These are phyloP conservation scores for Falco novaeseelandiae DNA, from an alignment of 2,797 vertebrate species.

Conservation along the genomic window DNA sequence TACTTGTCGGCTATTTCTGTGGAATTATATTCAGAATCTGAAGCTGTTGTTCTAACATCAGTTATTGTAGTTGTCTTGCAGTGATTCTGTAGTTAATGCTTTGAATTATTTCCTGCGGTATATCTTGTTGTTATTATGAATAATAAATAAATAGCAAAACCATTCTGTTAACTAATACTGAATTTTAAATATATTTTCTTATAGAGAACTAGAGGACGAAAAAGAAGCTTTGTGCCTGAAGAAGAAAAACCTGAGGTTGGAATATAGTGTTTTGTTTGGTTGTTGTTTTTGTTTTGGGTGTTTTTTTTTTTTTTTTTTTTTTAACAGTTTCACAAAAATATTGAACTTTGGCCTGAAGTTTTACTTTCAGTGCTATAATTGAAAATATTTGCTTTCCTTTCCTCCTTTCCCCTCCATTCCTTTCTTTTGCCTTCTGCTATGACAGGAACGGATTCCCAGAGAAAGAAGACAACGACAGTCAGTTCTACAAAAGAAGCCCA, in stretches of 20 bases:
- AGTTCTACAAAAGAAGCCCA: slow-evolving; percentile 91
- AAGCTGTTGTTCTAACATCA: neutral
- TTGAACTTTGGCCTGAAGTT: slow-evolving; percentile 33
- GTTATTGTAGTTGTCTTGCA: neutral
- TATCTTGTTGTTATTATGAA: neutral
- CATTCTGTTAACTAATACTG: neutral
- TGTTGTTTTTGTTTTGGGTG: neutral
- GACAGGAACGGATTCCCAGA: slow-evolving; percentile 89
- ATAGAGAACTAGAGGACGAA: slow-evolving; percentile 96
- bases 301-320: neutral
- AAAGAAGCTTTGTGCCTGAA: slow-evolving; percentile 89
- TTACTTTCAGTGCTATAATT: neutral
- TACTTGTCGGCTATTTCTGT: neutral
- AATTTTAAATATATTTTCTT: slow-evolving; percentile 67
- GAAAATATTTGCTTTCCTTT: slow-evolving; percentile 49
- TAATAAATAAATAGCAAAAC: neutral
- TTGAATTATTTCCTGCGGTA: neutral
- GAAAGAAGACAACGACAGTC: slow-evolving; percentile 92
- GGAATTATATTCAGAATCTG: neutral
- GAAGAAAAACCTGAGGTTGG: slow-evolving; percentile 95
- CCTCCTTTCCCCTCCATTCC: neutral
- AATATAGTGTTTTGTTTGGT: slow-evolving; percentile 56
- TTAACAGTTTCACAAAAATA: slow-evolving; percentile 24
- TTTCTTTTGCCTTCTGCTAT: slow-evolving; percentile 64
- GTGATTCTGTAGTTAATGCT: neutral